Base-by-base conservation (phyloP, 1,140 invertebrate genomes). In the Bactericera cockerelli region DNA sequence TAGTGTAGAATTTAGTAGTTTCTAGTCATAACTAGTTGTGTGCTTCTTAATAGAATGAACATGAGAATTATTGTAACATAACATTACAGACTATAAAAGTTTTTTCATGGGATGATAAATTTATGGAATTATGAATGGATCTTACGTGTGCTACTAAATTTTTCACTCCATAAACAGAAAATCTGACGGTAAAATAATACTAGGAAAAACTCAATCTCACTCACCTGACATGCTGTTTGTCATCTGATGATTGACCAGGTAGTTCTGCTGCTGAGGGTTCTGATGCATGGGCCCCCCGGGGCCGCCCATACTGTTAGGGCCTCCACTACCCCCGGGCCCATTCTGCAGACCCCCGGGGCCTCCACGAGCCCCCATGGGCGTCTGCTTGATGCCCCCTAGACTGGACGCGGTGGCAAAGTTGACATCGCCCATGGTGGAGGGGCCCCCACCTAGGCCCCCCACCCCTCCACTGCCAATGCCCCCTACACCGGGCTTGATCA, bases 191-290 rank as follows among this genome's bases (percentile, higher is more conserved):
- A n/a, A n/a, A n/a, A n/a, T n/a, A n/a, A n/a, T n/a, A n/a, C n/a
- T n/a, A n/a, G n/a, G n/a, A n/a, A n/a, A n/a, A n/a, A n/a, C n/a
- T n/a, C n/a, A n/a, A n/a, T 31, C 42, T 22, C 22, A 49, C 42
- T 49, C 22, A 49, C 42, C 42, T 22, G 42, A 49, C 42, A 49
- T 49, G 19, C 22, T 49, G 19, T 49, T 49, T 4, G 42, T 49
- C 42, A 49, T 49, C 22, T 49, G 42, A 49, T 49, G 42, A 49
- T 49, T 49, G 22, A 49, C 42, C 42, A 49, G 22, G 22, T 49
- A 49, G 22, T 49, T 49, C 42, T 49, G 42, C 13, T 4, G 13
- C 42, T 4, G 42, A n/a, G 6, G 42, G 4, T 4, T 6, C 42
- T 4, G 42, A n/a, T 49, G 42, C 42, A 49, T 49, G 10, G 33